Base-by-base conservation (phyloP, 2,797 vertebrate genomes). In the Clarias platycephalus region DNA sequence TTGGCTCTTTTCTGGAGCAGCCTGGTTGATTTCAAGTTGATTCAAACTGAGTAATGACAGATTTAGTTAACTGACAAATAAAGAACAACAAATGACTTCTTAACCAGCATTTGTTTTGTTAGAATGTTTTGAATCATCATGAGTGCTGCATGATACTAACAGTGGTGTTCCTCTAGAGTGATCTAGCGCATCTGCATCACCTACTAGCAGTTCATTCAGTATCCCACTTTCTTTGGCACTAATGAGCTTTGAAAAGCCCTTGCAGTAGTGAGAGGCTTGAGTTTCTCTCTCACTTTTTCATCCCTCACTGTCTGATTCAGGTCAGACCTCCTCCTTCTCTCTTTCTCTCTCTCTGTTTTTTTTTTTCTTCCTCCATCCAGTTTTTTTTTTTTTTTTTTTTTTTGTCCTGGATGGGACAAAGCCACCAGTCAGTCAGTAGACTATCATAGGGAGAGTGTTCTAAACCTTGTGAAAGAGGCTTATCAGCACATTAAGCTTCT, bases 401-500 rank as follows among this genome's bases (percentile, higher is more conserved):
- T 87, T 77, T 88, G 71, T 85, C 81, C 77, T 70, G 18, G 60
- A 83, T 83, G 86, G 88, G 88, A 94, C 92, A 94, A 93, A 92
- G 90, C 85, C 74, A 70, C 76, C 86, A 87, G 91, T 91, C 90
- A 91, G 88, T 91, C 90, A 71, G 85, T 71, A 90, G 91, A 91
- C 87, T 90, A 89, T 92, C 81, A 26, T 85, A 91, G 88, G 84
- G 87, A 91, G 89, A 90, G 84, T 64, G 87, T 84, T 84, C 40
- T 90, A 91, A 87, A 88, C 85, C 66, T 87, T 88, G 88, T 92
- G 88, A 94, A 93, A 93, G 84, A 86, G 91, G 91, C 90, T 89
- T 91, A 93, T 91, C 90, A 84, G 84, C 91, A 91, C 88, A 91
- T 91, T 93, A 91, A 92, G 88, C 90, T 91, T 91, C 86, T 92